These are phyloP conservation scores for Chaetura pelagica DNA, from an alignment of 2,113 vertebrate genomes.

Conservation along the genomic window DNA sequence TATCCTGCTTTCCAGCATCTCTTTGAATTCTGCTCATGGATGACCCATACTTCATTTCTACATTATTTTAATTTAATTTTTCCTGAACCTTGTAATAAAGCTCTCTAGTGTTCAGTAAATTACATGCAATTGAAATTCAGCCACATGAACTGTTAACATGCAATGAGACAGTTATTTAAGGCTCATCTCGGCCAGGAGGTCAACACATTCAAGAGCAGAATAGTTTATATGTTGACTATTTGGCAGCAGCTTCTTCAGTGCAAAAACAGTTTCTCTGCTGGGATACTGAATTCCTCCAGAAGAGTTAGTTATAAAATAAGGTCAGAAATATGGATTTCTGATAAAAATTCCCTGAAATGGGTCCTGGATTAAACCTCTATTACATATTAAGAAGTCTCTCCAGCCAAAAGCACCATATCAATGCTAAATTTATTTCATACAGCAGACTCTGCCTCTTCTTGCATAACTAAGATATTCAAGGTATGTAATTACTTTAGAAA, in stretches of 20 bases:
- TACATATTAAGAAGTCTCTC: not conserved
- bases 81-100: conserved; percentile 6
- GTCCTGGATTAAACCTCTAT: not conserved
- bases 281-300: not conserved
- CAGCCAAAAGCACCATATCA: not conserved
- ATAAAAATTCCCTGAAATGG: not conserved
- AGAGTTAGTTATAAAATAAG: not conserved
- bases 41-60: conserved; percentile 30
- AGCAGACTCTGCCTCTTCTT: not conserved
- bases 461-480: not conserved
- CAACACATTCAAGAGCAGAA: not conserved
- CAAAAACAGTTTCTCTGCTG: not conserved
- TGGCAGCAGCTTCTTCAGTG: not conserved
- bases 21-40: conserved; percentile 11
- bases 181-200: not conserved
- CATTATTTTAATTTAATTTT: conserved; percentile 51
- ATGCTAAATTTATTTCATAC: not conserved
- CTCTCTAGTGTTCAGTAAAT: conserved; percentile 21
- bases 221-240: conserved; percentile 15
- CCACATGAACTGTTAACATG: not conserved
- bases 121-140: conserved; percentile 4
- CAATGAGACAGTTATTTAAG: not conserved
- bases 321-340: not conserved
- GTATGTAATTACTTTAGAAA: not conserved
- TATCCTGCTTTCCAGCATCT: not conserved